Base-by-base conservation (phyloP, 2,888 invertebrate species). In the Dimorphilus gyrociliatus region DNA sequence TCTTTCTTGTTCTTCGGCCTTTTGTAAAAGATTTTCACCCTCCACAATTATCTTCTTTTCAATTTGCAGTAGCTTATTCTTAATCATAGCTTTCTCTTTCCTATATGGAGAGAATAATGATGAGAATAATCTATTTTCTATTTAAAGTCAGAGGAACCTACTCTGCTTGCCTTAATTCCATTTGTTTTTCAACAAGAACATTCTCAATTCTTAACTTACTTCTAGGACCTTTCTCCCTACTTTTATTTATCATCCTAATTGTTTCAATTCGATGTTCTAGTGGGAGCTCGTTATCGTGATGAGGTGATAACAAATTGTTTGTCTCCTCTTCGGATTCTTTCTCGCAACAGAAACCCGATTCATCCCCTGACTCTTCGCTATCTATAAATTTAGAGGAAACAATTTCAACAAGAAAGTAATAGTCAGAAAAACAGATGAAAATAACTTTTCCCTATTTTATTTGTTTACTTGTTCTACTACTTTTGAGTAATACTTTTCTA, bases 11-110 rank as follows among this genome's bases (percentile, higher is more conserved):
- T 81, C 76, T 55, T 92, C 85, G 0, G 90, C 90, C 60, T 92
- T 92, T 59, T 94, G 94, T 39, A 97, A 69, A 5, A 97, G 70
- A 66, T 97, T 97, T 66, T 92, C 94, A 0, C 97, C 97, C 0
- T 97, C 97, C 0, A 94, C 84, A 15, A 97, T 72, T 32, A 97
- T 86, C 63, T 90, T 92, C 42, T 82, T 84, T 60, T 94, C 88
- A 29, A 97, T 71, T 5, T 79, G 78, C 39, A 46, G 41, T 33
- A 97, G 72, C 55, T 90, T 88, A 36, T 80, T 76, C 35, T 78
- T 72, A 4, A 92, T 58, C 29, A 76, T 75, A 39, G 78, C 76
- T 55, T 86, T 85, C 53, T 85, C 85, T 30, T 67, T 55, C 21
- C 59, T 59, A 30, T 10, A 10, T 10, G n/a, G 8, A 21, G n/a